Evolutionary conservation across 2,888 invertebrate species (phyloP), one percentile per base, ranked within the genome.

Genomic region (Myathropa florea): DNA sequence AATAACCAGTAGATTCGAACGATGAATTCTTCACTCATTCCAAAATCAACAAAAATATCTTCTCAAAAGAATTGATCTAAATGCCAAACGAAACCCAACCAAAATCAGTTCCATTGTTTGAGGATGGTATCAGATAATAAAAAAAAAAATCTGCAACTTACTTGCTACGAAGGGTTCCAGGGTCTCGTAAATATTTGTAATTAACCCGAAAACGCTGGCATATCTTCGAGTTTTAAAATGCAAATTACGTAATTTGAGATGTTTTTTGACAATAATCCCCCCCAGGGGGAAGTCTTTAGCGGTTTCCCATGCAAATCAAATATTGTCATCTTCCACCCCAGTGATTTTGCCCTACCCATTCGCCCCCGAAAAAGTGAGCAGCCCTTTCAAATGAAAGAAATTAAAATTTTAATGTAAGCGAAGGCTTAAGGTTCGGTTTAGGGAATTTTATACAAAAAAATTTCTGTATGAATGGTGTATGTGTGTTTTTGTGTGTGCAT

Each of bases 301-400:
- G 76, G 57, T 70, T 77, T 63, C 33, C 64, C 73, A 76, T 81
- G 77, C 81, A 85, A 78, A 85, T 85, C 81, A 73, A 82, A 78
- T 77, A 78, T 85, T 85, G 53, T 77, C 68, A 78, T 73, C 73
- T 78, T 81, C 68, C 72, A 68, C 55, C 59, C 53, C 72, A 64
- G 68, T 61, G 84, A 76, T 68, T 76, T 30, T 33, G 68, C 28
- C 7, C 4, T 60, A 28, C 59, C 9, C 21, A n/a, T 46, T 46
- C 9, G 9, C 28, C 28, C 26, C 10, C 24, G 10, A 18, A 57
- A 21, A 18, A 23, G 36, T 36, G n/a, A 23, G 24, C 46, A 59
- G 55, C 64, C 60, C 75, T 81, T 78, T 39, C 53, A 78, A 81
- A 73, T 81, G 63, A 85, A 81, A 64, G 60, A 85, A 85, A 85